A percentile compares a stretch with the other conserved stretches of the same genome.
These are phyloP conservation scores for Yponomeuta malinellus DNA, from an alignment of 2,888 invertebrate genomes.

Conservation along the genomic window DNA sequence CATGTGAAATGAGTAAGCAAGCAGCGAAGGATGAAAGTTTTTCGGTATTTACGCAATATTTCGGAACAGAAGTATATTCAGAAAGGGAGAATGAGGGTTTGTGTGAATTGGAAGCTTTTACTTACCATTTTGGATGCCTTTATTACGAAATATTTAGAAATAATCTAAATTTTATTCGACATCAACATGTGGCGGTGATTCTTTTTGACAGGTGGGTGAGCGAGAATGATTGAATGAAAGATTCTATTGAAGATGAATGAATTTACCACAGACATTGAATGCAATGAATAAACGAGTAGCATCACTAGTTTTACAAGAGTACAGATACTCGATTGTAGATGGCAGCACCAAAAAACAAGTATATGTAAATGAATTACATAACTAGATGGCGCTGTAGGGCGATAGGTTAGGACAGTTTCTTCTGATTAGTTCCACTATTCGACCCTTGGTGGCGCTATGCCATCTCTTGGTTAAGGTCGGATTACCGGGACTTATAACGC, in stretches of 20 bases:
- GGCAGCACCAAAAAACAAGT: background rate
- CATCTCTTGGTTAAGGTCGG: too few species aligned
- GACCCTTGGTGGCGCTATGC: constrained; percentile 1
- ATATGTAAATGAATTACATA: too few species aligned
- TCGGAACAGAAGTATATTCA: background rate
- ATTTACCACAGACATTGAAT: background rate
- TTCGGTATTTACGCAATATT: background rate
- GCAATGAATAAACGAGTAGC: background rate
- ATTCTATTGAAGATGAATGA: background rate
- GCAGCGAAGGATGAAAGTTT: background rate
- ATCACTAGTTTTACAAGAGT: background rate
- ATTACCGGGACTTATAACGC: too few species aligned
- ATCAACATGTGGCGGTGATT: constrained; percentile 37
- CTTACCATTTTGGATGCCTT: constrained; percentile 45
- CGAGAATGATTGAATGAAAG: background rate
- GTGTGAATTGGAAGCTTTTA: constrained; percentile 71
- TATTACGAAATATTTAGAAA: constrained; percentile 25
- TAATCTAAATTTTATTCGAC: constrained; percentile 33
- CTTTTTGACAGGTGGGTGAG: constrained; percentile 24
- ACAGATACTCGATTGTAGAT: background rate
- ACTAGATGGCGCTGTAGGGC: too few species aligned
- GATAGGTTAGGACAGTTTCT: too few species aligned
- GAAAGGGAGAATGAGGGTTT: constrained; percentile 70
- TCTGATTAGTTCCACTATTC: background rate
- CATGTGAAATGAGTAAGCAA: background rate